Evolutionary conservation across 2,888 invertebrate species (phyloP).

Genomic region (Agriopis marginaria): DNA sequence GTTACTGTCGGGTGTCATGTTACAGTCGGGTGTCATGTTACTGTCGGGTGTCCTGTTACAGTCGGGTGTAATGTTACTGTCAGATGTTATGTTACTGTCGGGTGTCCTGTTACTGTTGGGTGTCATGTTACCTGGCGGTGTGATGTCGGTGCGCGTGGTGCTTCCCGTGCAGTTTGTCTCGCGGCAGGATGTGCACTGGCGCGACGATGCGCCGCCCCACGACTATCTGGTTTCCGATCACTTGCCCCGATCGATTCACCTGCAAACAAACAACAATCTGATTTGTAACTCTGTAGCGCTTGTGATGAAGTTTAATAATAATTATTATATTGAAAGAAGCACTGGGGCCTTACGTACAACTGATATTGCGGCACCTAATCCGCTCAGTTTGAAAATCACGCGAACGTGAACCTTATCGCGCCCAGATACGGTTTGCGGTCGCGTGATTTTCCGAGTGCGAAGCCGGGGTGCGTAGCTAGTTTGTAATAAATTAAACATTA

Average conservation of each 20-base stretch:
- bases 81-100: constrained; percentile 42
- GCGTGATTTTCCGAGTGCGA: no score
- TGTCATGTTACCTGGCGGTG: constrained; percentile 50
- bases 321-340: no score
- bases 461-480: no score
- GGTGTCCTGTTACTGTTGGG: not conserved
- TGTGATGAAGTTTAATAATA: no score
- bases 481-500: no score
- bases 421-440: no score
- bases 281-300: not conserved
- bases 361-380: no score
- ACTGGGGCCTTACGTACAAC: no score
- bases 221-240: constrained; percentile 84
- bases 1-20: not conserved
- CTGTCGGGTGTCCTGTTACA: not conserved
- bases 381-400: no score
- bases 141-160: constrained; percentile 63
- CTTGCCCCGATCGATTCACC: constrained; percentile 83
- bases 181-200: constrained; percentile 74
- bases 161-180: constrained; percentile 71
- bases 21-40: not conserved
- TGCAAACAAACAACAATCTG: constrained; percentile 42
- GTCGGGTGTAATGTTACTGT: constrained; percentile 44
- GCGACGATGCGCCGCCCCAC: constrained; percentile 68
- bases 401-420: no score